Base-by-base conservation (phyloP, 2,888 invertebrate genomes). In the Ennomos quercinarius region DNA sequence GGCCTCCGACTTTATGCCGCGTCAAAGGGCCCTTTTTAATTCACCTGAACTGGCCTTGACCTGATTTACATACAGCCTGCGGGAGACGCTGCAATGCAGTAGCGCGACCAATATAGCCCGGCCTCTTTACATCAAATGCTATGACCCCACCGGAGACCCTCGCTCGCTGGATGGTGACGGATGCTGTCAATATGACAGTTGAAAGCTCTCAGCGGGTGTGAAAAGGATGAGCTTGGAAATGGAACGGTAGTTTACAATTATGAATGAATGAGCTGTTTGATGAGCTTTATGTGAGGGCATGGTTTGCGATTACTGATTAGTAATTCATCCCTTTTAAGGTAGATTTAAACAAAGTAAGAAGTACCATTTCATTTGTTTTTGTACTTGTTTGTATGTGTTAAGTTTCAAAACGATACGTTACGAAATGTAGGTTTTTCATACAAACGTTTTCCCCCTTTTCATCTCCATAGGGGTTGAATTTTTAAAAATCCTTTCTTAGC, bases 161-260 rank as follows among this genome's bases (percentile, higher is more conserved):
- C 55, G 47, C 44, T 54, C 45, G 47, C 59, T 78, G 76, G 80
- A 39, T 53, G 60, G 5, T 11, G 44, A 61, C 71, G 72, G 69
- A 60, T 72, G 73, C 78, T 82, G 81, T 83, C 80, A 81, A 59
- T 70, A 67, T 84, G 83, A 83, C 83, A 83, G 73, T 73, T 74
- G 67, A 72, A 74, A 78, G 70, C 73, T 74, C 78, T 66, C 78
- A 77, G 76, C 77, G 72, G 74, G 79, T 68, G 71, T 70, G 71
- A 74, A 72, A 74, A 75, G 73, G 72, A 72, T 69, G 63, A 59
- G 61, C 60, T 58, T 57, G 63, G 59, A 71, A 70, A 65, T 67
- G 55, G 59, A 68, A 66, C 45, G 53, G 65, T 70, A 58, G 59
- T 64, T 64, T 72, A 71, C 64, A 63, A 76, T 67, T 67, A 64